Percentiles rank a stretch among this genome's conserved stretches.
phyloP scores from a whole-genome alignment of 2,888 invertebrate genomes.

The Steromphala cineraria region DNA sequence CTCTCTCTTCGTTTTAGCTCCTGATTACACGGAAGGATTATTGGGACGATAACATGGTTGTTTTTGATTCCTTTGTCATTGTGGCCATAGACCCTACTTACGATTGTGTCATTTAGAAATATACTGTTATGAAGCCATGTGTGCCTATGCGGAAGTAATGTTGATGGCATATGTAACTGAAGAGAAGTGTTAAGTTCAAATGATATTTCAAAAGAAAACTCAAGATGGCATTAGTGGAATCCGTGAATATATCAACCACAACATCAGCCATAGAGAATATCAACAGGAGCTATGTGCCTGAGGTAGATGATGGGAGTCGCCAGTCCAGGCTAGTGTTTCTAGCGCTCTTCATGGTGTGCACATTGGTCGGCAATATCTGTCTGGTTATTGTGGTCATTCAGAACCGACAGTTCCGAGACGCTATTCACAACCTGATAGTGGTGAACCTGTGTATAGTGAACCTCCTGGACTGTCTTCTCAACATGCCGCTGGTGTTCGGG shows the following conservation, averaged over 20 bases:
- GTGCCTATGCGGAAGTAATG: neutral
- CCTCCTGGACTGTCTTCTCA: slow-evolving; percentile 61
- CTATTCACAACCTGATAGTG: slow-evolving; percentile 55
- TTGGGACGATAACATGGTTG: too few species aligned
- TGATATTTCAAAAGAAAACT: too few species aligned
- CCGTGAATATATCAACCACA: neutral
- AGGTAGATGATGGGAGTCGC: slow-evolving; percentile 12
- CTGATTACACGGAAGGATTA: too few species aligned
- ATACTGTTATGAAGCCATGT: too few species aligned
- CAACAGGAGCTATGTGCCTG: neutral
- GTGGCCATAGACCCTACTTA: too few species aligned
- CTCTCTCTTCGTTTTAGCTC: too few species aligned
- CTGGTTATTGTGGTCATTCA: slow-evolving; percentile 60
- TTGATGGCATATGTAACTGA: neutral
- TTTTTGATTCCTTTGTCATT: too few species aligned
- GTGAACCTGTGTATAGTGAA: slow-evolving; percentile 61
- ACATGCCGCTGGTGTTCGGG: slow-evolving; percentile 65
- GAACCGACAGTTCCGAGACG: slow-evolving; percentile 47
- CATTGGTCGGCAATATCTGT: slow-evolving; percentile 61
- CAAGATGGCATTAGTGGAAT: neutral
- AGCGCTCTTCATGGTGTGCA: slow-evolving; percentile 57
- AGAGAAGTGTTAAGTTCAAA: neutral
- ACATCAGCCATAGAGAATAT: neutral
- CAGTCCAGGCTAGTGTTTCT: slow-evolving; percentile 53
- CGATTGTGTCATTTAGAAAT: too few species aligned